Percentiles rank a stretch among this genome's conserved stretches.
These are phyloP conservation scores for Plebejus melissa DNA, from an alignment of 2,888 invertebrate genomes.

Conservation along the genomic window DNA sequence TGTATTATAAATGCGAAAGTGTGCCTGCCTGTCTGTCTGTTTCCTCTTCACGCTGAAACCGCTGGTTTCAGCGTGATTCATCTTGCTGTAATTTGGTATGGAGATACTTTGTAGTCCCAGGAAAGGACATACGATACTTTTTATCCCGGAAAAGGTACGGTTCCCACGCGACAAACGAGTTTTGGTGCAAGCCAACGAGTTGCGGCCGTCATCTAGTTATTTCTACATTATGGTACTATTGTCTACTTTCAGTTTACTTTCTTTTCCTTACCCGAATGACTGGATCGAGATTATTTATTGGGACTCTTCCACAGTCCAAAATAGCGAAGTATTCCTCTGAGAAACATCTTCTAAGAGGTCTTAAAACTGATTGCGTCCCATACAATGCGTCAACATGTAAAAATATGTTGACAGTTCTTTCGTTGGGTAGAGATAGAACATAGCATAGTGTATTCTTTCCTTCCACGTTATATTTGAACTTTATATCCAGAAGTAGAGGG, in stretches of 20 bases:
- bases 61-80: too few relatives aligned
- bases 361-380: conserved; percentile 53
- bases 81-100: too few relatives aligned
- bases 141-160: too few relatives aligned
- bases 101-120: too few relatives aligned
- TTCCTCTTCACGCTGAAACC: too few relatives aligned
- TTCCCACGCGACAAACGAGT: too few relatives aligned
- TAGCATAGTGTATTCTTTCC: conserved; percentile 60
- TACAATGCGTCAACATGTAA: conserved; percentile 52
- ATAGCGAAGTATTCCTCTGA: conserved; percentile 52
- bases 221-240: too few relatives aligned
- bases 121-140: too few relatives aligned
- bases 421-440: conserved; percentile 60
- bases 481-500: conserved; percentile 53
- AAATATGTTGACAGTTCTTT: conserved; percentile 53
- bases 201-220: too few relatives aligned
- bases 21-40: too few relatives aligned
- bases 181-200: too few relatives aligned
- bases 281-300: conserved; percentile 71
- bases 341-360: conserved; percentile 54
- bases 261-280: conserved; percentile 58
- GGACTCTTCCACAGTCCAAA: conserved; percentile 66
- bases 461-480: conserved; percentile 52
- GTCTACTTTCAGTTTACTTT: neutral
- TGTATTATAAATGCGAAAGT: too few relatives aligned